Evolutionary conservation across 1,140 invertebrate genomes (phyloP), one percentile per base, ranked within the genome.

Genomic region (Acyrthosiphon pisum): DNA sequence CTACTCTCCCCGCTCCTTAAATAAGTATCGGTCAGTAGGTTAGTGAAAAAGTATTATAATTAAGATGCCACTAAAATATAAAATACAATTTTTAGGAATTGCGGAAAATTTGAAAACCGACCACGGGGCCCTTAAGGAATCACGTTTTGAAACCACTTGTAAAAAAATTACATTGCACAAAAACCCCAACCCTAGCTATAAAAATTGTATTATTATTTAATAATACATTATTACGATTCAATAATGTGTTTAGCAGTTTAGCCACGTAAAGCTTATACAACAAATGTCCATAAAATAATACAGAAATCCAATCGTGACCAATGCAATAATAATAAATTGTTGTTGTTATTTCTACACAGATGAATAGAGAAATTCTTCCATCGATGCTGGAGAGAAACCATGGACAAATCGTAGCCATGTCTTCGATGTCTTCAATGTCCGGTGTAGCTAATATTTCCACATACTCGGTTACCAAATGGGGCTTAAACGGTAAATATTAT

Each of bases 371-470:
- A 93, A 86, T 93, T 37, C 81, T 93, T 14, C 91, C 91, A 23
- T 86, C 91, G 0, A 93, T 93, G 91, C 6, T 93, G 6, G 44
- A 92, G 18, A 92, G 96, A 44, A 97, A 98, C 94, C 96, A 97
- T 93, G 99, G 99, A 0, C 99, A 99, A 94, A 97, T 99, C 93
- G 98, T 99, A 2, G 99, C 98, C 3, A 97, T 99, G 91, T 98
- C 99, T 0, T 99, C 98, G 89, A 96, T 99, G 94, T 99, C 99
- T 56, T 99, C 94, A 0, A 93, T 94, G 22, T 94, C 93, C 9
- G 94, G 91, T 0, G 93, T 94, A 6, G 91, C 94, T 7, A 94
- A 94, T 89, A 94, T 94, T 7, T 93, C 94, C 6, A 93, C 94
- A 14, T 95, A 95, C 87, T 92, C 94, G 7, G 94, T 94, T 23